Base-by-base conservation (phyloP, 2,113 vertebrate genomes). In the Chunga burmeisteri region DNA sequence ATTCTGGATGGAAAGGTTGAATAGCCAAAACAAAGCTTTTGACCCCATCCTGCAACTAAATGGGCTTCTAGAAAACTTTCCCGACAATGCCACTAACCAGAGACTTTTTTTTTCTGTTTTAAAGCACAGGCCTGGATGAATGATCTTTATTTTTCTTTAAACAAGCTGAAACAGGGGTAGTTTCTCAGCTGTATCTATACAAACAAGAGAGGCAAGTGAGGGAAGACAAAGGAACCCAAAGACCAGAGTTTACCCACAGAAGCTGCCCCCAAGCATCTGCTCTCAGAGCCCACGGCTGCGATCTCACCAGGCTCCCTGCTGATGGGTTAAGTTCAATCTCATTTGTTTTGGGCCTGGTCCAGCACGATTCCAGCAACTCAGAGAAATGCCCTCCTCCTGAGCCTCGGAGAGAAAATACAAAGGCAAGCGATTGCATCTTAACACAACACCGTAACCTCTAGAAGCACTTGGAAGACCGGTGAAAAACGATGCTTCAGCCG, bases 261-360 rank as follows among this genome's bases (percentile, higher is more conserved):
- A 94, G 81, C 81, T 62, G 49, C 46, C 73, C 55, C 73, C 1
- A 2, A 53, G 44, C 49, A 36, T 75, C 32, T 19, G 82, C 68
- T 89, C 86, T 49, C 70, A 52, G 52, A 84, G 61, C 55, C 72
- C 44, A 23, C 0, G 5, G 17, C 73, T 94, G 77, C 14, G 7
- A 74, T 93, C 90, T 67, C 90, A 90, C 44, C 72, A 70, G 44
- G 50, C 63, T 86, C 80, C 96, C 90, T 1, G 34, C 78, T 92
- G 93, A 72, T 73, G 93, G 89, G 94, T 96, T 95, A 93, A 95
- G 27, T 77, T 91, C 78, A 81, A n/a, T 73, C 81, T 77, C 78
- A 85, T 95, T 96, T 97, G 14, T 80, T 94, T 97, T 96, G 96
- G 87, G 78, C 25, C 55, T 30, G n/a, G 34, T 94, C 94, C 93